Conservation (phyloP, 53 echinoderm and acorn worm species). For the Crossaster papposus region DNA sequence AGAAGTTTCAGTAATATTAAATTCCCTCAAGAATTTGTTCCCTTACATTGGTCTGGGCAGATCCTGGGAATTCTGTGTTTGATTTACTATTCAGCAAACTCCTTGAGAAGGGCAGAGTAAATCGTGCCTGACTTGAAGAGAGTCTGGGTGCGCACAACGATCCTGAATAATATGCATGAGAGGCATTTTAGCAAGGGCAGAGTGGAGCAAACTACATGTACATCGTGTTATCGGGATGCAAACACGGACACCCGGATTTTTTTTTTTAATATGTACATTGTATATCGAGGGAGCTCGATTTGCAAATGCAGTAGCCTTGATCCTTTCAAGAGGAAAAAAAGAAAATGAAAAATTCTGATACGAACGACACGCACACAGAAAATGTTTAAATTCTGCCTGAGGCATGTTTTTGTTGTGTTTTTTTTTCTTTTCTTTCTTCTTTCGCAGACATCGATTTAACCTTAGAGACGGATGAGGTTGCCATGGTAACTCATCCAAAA, state of each 20-base stretch:
- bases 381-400: conserved; percentile 30
- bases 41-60: not conserved
- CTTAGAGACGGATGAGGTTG: not conserved
- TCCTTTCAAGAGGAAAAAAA: not conserved
- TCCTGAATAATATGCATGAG: conserved; percentile 33
- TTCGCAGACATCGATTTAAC: not conserved
- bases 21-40: not conserved
- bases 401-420: conserved; percentile 12
- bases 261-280: not conserved
- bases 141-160: not conserved
- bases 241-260: not conserved
- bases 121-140: conserved; percentile 38
- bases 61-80: conserved; percentile 30
- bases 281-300: not conserved
- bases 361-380: not conserved
- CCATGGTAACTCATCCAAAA: conserved; percentile 22
- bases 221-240: not conserved
- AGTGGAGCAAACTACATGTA: not conserved
- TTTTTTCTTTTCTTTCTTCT: too few relatives aligned
- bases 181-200: conserved; percentile 1
- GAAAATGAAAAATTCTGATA: not conserved
- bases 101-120: conserved; percentile 25
- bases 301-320: not conserved
- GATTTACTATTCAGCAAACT: conserved; percentile 36
- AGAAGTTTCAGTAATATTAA: not conserved